Base-by-base conservation (phyloP, 2,113 vertebrate genomes). In the Hippocampus abdominalis region DNA sequence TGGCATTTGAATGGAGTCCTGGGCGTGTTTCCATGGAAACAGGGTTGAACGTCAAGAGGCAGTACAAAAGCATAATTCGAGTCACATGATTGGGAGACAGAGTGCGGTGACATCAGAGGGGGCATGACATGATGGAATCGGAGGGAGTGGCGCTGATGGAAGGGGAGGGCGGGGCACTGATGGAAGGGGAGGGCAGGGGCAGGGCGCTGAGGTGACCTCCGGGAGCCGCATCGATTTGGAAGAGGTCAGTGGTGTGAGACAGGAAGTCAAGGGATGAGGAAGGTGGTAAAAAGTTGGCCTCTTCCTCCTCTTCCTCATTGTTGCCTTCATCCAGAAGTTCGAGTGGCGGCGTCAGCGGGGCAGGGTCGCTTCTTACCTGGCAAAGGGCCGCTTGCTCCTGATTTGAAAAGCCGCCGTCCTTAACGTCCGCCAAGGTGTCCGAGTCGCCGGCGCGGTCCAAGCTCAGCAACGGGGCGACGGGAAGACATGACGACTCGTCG, bases 401-500 rank as follows among this genome's bases (percentile, higher is more conserved):
- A 8, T 60, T 29, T 18, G 29, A 3, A 29, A 32, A 49, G 0
- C 27, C 20, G 7, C 23, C 1, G 13, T 64, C 79, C 0, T 74
- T 80, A 0, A 73, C 16, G 0, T 69, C 76, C 18, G 76, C 85
- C 0, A 78, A 0, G 42, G 61, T 67, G 20, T 86, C 81, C 71
- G 88, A 60, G 65, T 88, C 83, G 75, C 82, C 74, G 8, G 9
- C n/a, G 51, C 60, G 5, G 46, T n/a, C 0, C 0, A 80, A 68
- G 2, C 27, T 72, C 44, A 70, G 73, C 71, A 73, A 23, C 0
- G 82, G 74, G n/a, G 89, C 83, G 0, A 79, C 51, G 1, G 81
- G 84, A 0, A 87, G 81, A 71, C 80, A 71, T 0, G 79, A 84
- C 83, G 84, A 82, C 53, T 87, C 79, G 5, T 85, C 80, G 0